Percentiles rank a stretch among this genome's conserved stretches.
These are phyloP conservation scores for Callipepla californica DNA, from an alignment of 2,113 vertebrate species.

Conservation along the genomic window DNA sequence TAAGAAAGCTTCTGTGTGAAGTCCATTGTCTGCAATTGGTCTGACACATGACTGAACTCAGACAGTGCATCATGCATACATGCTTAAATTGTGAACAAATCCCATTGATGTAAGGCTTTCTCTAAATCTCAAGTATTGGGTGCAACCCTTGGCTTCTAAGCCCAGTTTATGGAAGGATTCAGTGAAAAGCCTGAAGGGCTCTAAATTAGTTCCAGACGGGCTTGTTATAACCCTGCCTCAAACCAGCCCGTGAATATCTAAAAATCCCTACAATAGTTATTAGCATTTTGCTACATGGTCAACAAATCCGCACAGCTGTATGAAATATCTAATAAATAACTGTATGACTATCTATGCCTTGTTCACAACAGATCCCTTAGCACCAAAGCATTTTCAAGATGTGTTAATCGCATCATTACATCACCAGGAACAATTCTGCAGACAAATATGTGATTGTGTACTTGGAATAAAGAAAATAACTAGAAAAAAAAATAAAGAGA, in stretches of 20 bases:
- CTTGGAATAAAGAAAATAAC: neutral
- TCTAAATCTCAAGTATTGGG: constrained; percentile 71
- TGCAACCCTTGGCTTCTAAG: constrained; percentile 40
- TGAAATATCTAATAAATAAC: constrained; percentile 62
- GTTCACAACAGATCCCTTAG: constrained; percentile 47
- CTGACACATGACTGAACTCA: constrained; percentile 71
- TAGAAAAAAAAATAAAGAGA: neutral
- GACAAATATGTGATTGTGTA: neutral
- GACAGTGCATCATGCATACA: constrained; percentile 76
- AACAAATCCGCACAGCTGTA: constrained; percentile 58
- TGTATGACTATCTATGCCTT: constrained; percentile 68
- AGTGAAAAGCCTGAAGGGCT: constrained; percentile 54
- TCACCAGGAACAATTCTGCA: constrained; percentile 18
- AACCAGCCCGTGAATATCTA: neutral
- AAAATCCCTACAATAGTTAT: constrained; percentile 24
- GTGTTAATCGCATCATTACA: constrained; percentile 38
- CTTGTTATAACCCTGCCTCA: neutral
- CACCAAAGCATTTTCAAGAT: constrained; percentile 60
- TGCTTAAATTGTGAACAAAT: constrained; percentile 73
- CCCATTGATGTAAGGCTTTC: constrained; percentile 73
- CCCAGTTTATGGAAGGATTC: constrained; percentile 44
- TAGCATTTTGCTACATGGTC: constrained; percentile 32
- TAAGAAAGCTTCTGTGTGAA: neutral
- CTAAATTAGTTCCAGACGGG: constrained; percentile 70
- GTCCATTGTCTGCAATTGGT: constrained; percentile 35